Base-by-base conservation (phyloP, 1,140 invertebrate species). In the Pteromalus puparum region DNA sequence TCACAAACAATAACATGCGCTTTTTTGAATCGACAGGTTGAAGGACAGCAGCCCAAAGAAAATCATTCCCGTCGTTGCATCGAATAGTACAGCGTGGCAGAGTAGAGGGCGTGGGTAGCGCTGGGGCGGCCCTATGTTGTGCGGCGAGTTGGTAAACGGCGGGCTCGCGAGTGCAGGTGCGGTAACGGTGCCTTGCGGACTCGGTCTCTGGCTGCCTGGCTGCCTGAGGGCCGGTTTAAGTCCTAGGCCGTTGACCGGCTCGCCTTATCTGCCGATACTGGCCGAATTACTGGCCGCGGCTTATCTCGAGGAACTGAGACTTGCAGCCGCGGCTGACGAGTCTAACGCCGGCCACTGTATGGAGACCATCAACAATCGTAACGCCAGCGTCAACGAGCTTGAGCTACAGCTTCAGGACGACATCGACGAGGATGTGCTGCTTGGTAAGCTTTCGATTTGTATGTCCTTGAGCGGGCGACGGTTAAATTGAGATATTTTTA, bases 91-190 rank as follows among this genome's bases (percentile, higher is more conserved):
- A 53, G 15, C 15, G 15, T n/a, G 53, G 21, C 28, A 9, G 21
- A 21, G 6, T 26, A 74, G 72, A 38, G 34, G 72, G 72, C 13
- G 24, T 38, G 1, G 21, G 15, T 3, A 72, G 30, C 42, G n/a
- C n/a, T 13, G 70, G 34, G 74, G 24, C 18, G 89, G 89, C 87
- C 91, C 91, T 93, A 93, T 93, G 92, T 93, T 93, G 92, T 93
- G 92, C 92, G 92, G 92, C 72, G 92, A 93, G 91, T 90, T 93
- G 86, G 90, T 93, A 88, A 93, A 92, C 91, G 92, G 92, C 88
- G 92, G 92, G 87, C 91, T 93, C 86, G 92, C 92, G 90, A 93
- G 91, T 91, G 91, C 92, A 89, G 92, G 92, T 89, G 90, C 92
- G 86, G 90, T 92, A 87, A 89, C 91, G 87, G 91, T 91, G 88